Percentiles rank a stretch among this genome's conserved stretches.
These are phyloP conservation scores for Miniopterus natalensis DNA, from an alignment of 2,113 vertebrate species.

Conservation along the genomic window DNA sequence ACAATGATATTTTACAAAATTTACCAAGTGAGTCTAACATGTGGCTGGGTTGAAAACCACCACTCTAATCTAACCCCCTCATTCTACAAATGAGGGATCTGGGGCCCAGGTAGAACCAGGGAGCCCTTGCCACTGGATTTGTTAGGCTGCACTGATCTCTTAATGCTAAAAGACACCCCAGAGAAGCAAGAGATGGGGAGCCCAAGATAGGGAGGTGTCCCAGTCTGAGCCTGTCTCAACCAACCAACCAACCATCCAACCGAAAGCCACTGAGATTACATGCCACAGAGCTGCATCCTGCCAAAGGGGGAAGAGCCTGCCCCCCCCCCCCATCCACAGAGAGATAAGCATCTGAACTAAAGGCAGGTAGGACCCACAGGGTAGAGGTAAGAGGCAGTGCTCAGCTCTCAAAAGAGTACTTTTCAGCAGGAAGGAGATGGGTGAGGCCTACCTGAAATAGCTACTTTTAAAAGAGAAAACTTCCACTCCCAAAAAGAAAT, in stretches of 20 bases:
- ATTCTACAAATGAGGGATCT: neutral
- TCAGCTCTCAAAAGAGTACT: neutral
- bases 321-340: neutral
- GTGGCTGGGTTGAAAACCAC: neutral
- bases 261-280: constrained; percentile 12
- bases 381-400: neutral
- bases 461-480: constrained; percentile 67
- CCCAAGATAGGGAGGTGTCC: neutral
- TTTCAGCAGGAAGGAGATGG: constrained; percentile 45
- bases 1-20: constrained; percentile 20
- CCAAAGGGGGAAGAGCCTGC: neutral
- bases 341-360: neutral
- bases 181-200: neutral
- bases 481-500: constrained; percentile 54
- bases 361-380: neutral
- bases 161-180: neutral
- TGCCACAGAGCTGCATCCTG: neutral
- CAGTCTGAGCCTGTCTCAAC: neutral
- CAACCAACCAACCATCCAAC: neutral
- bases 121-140: neutral
- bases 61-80: neutral
- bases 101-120: neutral
- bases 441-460: constrained; percentile 63
- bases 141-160: neutral
- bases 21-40: neutral